phyloP scores from a whole-genome alignment of 2,113 vertebrate genomes.

The Hypanus sabinus region DNA sequence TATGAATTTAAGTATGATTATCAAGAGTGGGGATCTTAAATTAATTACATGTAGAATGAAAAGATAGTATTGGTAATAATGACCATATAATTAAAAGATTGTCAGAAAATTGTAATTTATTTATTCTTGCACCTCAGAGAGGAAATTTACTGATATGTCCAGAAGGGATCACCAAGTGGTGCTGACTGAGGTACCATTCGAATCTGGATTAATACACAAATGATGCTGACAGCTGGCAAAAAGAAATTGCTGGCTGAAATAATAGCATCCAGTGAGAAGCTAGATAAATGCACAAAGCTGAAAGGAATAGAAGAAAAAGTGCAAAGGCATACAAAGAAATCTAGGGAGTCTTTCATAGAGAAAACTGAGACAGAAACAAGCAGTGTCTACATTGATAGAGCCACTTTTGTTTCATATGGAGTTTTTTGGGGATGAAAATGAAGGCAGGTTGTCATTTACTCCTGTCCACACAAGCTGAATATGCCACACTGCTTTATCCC shows the following conservation, averaged over 20 bases:
- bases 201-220: not conserved
- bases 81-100: no score
- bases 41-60: no score
- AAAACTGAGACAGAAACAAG: no score
- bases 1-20: no score
- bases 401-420: not conserved
- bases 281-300: not conserved
- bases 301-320: not conserved
- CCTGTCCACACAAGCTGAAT: not conserved
- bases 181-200: no score
- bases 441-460: not conserved
- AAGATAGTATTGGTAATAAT: no score
- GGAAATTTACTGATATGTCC: no score
- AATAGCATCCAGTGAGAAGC: not conserved
- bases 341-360: not conserved
- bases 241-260: not conserved
- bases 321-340: not conserved
- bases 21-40: no score
- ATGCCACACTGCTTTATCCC: not conserved
- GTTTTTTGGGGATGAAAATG: not conserved
- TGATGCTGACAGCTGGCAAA: not conserved
- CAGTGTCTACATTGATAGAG: no score
- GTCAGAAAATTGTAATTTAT: no score
- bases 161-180: no score
- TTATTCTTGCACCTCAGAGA: no score